A percentile compares a stretch with the other conserved stretches of the same genome.
phyloP scores from a whole-genome alignment of 35 echinoderm and acorn worm genomes.

The Strongylocentrotus purpuratus region DNA sequence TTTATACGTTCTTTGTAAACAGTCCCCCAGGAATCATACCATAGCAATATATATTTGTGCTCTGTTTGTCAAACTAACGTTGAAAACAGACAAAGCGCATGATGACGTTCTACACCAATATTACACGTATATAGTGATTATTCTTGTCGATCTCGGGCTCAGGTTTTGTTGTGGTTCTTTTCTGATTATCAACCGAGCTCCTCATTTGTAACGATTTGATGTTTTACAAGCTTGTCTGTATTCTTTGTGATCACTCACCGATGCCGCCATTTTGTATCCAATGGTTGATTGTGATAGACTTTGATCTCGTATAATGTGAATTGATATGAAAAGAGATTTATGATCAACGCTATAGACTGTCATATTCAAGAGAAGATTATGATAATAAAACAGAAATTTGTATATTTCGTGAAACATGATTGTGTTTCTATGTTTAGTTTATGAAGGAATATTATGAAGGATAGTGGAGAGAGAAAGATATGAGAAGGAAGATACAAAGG shows the following conservation, averaged over 20 bases:
- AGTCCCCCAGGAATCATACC: neutral
- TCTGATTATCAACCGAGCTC: neutral
- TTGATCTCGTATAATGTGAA: neutral
- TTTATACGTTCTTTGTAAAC: neutral
- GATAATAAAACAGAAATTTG: neutral
- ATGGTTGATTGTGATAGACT: neutral
- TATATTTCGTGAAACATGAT: neutral
- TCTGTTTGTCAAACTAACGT: neutral
- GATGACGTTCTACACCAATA: neutral
- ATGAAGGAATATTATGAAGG: neutral
- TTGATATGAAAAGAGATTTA: neutral
- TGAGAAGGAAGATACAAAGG: too few species aligned
- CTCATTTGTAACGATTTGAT: neutral
- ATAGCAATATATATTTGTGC: neutral
- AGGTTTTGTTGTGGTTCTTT: neutral
- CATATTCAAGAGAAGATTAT: neutral
- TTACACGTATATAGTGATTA: neutral
- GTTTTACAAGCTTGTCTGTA: neutral
- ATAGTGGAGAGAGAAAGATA: too few species aligned
- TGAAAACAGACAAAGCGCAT: neutral
- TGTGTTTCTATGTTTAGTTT: neutral
- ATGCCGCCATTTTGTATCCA: neutral
- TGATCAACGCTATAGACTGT: neutral
- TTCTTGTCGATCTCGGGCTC: neutral
- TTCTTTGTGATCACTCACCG: neutral